phyloP scores from a whole-genome alignment of 2,113 vertebrate genomes.

The Chaetura pelagica region DNA sequence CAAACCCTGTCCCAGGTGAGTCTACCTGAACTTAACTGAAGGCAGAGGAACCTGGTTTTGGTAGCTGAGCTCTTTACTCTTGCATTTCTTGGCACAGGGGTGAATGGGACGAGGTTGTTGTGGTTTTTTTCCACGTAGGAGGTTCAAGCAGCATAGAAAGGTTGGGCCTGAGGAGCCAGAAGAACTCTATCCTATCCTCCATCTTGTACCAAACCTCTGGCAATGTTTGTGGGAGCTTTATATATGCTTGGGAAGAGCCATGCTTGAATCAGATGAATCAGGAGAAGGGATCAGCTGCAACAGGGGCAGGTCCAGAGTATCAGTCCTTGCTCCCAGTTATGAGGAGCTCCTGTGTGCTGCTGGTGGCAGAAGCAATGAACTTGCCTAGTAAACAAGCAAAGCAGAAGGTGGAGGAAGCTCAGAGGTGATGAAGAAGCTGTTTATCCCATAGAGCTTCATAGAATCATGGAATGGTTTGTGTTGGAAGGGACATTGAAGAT shows the following conservation, averaged over 20 bases:
- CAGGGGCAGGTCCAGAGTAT: not conserved
- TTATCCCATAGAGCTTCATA: no score
- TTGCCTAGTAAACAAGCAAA: not conserved
- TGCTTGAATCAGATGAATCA: not conserved
- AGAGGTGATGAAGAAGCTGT: not conserved
- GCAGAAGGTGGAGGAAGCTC: not conserved
- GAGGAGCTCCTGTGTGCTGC: not conserved
- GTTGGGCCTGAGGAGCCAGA: not conserved
- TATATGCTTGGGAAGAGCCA: fast-evolving
- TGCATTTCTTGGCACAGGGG: no score
- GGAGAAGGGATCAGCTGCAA: not conserved
- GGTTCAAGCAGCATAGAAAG: not conserved
- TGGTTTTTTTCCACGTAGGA: not conserved
- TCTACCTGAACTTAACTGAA: not conserved
- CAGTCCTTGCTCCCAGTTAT: fast-evolving
- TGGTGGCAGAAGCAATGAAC: not conserved
- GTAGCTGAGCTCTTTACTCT: not conserved
- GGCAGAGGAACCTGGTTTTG: not conserved
- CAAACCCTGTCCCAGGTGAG: not conserved
- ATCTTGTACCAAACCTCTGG: not conserved
- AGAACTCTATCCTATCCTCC: not conserved
- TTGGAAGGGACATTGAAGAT: no score
- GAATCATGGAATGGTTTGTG: no score
- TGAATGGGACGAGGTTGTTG: fast-evolving
- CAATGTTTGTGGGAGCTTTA: not conserved